Evolutionary conservation across 1,140 invertebrate genomes (phyloP), one percentile per base, ranked within the genome.

Genomic region (Maniola jurtina): DNA sequence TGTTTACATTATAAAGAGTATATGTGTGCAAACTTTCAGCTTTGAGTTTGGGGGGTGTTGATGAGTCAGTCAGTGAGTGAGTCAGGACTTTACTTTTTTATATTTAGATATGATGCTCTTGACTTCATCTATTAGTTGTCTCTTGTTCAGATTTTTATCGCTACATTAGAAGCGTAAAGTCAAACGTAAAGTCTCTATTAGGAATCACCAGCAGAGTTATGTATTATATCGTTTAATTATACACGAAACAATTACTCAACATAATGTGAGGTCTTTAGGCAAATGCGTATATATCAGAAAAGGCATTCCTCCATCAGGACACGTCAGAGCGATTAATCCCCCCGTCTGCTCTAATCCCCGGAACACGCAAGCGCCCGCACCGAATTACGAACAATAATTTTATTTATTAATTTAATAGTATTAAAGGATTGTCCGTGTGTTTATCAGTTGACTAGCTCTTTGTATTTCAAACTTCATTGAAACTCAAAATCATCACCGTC

Each of bases 301-400:
- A 75, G 75, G 67, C 70, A 71, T 61, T 76, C 73, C 75, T 77
- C 76, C 83, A 80, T 84, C 80, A 85, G 81, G 75, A 77, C 80
- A 70, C 82, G 81, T 86, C 86, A 85, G 75, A 76, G 73, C 79
- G 84, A 88, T 88, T 88, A 88, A 77, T 76, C 73, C 73, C 72
- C 67, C 66, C 61, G 64, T 68, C 52, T 55, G 52, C 73, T 69
- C 73, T 88, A 88, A 88, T 86, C 80, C 83, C 60, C 63, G 35
- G 61, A 66, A 66, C 82, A 86, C 80, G 80, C 82, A 80, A 79
- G 70, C 73, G 70, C 73, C 82, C 79, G 79, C 79, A 81, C 75
- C 69, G 59, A 76, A 75, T 71, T 74, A 73, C 70, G 52, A 55
- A 69, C 68, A 59, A 75, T 70, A 72, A 71, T 72, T 76, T 74